These are phyloP conservation scores for Pristionchus fissidentatus DNA, from an alignment of 2,888 invertebrate species.

Conservation along the genomic window DNA sequence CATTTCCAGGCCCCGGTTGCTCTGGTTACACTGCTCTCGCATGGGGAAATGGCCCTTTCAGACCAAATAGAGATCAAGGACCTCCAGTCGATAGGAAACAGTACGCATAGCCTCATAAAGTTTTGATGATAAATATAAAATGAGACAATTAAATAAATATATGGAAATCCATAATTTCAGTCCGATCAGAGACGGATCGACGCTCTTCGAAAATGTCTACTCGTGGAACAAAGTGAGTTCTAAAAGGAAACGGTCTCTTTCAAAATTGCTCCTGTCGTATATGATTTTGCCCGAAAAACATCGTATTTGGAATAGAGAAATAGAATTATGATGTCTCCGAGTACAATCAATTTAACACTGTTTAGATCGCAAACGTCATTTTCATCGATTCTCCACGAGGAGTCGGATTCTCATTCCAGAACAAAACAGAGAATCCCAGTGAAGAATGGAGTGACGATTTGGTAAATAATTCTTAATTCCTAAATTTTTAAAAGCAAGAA, in stretches of 20 bases:
- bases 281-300: too few relatives aligned
- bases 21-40: constrained; percentile 63
- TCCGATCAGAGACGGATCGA: constrained; percentile 71
- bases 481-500: too few relatives aligned
- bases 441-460: constrained; percentile 50
- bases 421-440: constrained; percentile 58
- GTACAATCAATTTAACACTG: too few relatives aligned
- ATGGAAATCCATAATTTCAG: too few relatives aligned
- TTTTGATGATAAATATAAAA: too few relatives aligned
- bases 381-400: constrained; percentile 79
- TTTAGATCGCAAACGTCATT: constrained; percentile 78
- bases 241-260: neutral
- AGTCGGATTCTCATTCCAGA: constrained; percentile 78
- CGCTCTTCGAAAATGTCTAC: constrained; percentile 72
- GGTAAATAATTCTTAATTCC: neutral
- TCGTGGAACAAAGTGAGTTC: constrained; percentile 74
- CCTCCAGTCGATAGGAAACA: too few relatives aligned
- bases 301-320: too few relatives aligned
- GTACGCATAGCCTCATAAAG: too few relatives aligned
- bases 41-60: constrained; percentile 63
- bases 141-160: too few relatives aligned
- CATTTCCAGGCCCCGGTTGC: constrained; percentile 62
- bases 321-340: neutral
- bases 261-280: too few relatives aligned
- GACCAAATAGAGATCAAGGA: constrained; percentile 71